Conservation (phyloP, 2,888 invertebrate genomes). For the Drosophila suboccidentalis region DNA sequence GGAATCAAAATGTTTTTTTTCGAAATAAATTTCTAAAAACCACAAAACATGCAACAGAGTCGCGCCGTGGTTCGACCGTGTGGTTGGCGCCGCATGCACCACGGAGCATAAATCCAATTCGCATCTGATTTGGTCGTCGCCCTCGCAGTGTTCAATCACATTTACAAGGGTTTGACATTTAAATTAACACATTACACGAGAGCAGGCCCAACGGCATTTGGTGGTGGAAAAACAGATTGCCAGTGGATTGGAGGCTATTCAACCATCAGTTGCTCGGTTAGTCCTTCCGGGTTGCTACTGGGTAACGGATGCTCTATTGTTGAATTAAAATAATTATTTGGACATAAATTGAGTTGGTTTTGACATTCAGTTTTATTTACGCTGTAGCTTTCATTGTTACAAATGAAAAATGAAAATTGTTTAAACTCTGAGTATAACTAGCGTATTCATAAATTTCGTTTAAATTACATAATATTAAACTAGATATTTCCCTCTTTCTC, state of each 20-base stretch:
- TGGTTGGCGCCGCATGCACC: slow-evolving; percentile 66
- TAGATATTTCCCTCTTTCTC: slow-evolving; percentile 67
- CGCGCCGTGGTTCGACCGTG: slow-evolving; percentile 13
- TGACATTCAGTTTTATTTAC: slow-evolving; percentile 75
- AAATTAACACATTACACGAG: slow-evolving; percentile 57
- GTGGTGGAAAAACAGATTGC: slow-evolving; percentile 37
- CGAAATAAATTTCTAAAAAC: slow-evolving; percentile 46
- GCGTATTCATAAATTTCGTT: slow-evolving; percentile 76
- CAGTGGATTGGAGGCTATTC: slow-evolving; percentile 10
- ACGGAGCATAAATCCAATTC: slow-evolving; percentile 70
- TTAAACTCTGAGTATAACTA: slow-evolving; percentile 71
- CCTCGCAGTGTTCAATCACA: slow-evolving; percentile 44
- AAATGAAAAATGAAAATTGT: slow-evolving; percentile 72
- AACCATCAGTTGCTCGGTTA: slow-evolving; percentile 25
- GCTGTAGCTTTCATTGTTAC: slow-evolving; percentile 73
- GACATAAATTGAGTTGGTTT: slow-evolving; percentile 44
- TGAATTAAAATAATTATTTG: slow-evolving; percentile 12
- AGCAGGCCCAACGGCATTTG: slow-evolving; percentile 1
- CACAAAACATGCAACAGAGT: slow-evolving; percentile 53
- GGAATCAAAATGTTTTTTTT: slow-evolving; percentile 23
- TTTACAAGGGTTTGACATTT: slow-evolving; percentile 56
- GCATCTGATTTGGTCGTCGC: slow-evolving; percentile 40
- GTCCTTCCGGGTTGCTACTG: slow-evolving; percentile 48
- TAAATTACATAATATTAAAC: slow-evolving; percentile 81
- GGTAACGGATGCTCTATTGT: slow-evolving; percentile 28